phyloP scores from a whole-genome alignment of 1,140 invertebrate species.

The Orussus abietinus region DNA sequence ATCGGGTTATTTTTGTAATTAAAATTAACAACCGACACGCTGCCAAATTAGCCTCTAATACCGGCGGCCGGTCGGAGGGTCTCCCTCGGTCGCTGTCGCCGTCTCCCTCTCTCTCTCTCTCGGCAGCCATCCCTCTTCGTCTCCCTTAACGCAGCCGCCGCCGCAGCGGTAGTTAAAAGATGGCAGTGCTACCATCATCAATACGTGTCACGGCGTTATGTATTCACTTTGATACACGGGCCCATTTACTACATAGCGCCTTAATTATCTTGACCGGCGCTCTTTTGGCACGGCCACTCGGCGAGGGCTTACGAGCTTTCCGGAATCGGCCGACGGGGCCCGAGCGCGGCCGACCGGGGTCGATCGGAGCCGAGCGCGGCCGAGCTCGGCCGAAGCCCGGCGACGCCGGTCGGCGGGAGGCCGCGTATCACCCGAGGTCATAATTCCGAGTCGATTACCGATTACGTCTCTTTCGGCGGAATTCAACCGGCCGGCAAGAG shows the following conservation, averaged over 20 bases:
- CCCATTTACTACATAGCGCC: slow-evolving; percentile 38
- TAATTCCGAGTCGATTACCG: too few relatives aligned
- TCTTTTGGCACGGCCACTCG: too few relatives aligned
- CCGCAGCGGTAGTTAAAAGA: slow-evolving; percentile 40
- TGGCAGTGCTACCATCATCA: slow-evolving; percentile 51
- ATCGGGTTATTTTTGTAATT: slow-evolving; percentile 45
- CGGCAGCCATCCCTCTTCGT: slow-evolving; percentile 6
- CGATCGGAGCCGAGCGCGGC: too few relatives aligned
- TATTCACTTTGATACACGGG: slow-evolving; percentile 23
- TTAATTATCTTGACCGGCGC: slow-evolving; percentile 45
- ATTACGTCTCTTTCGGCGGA: too few relatives aligned
- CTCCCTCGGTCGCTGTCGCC: slow-evolving; percentile 2
- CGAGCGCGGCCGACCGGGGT: too few relatives aligned
- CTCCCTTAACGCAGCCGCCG: slow-evolving; percentile 2
- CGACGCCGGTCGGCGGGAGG: too few relatives aligned
- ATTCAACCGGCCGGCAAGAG: too few relatives aligned
- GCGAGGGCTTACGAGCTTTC: too few relatives aligned
- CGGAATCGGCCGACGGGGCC: too few relatives aligned
- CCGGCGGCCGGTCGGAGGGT: too few relatives aligned
- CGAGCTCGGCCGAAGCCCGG: too few relatives aligned
- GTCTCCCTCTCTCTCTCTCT: slow-evolving; percentile 11
- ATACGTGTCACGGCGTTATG: slow-evolving; percentile 47
- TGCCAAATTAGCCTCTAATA: slow-evolving; percentile 51
- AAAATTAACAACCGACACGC: slow-evolving; percentile 48
- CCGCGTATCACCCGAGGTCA: too few relatives aligned